Evolutionary conservation across 2,888 invertebrate species (phyloP).

Genomic region (Ectemnius lituratus): DNA sequence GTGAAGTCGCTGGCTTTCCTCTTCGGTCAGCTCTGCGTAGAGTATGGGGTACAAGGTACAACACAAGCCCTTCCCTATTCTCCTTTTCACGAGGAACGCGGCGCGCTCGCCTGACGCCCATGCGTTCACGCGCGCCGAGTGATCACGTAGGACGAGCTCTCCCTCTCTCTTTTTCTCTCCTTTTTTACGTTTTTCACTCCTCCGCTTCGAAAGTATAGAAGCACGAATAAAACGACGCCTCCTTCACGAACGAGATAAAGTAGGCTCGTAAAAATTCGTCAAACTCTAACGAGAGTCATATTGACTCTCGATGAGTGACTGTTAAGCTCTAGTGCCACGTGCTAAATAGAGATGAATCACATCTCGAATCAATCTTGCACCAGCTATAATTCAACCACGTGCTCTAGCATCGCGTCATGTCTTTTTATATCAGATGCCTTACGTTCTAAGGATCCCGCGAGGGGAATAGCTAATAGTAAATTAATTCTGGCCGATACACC

Average conservation of each 20-base stretch:
- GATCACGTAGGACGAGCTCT: constrained; percentile 52
- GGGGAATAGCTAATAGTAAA: constrained; percentile 47
- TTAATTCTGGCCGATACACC: constrained; percentile 37
- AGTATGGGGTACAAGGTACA: not conserved
- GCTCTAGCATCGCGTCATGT: constrained; percentile 31
- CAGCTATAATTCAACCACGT: constrained; percentile 20
- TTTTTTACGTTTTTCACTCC: constrained; percentile 26
- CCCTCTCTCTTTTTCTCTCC: constrained; percentile 29
- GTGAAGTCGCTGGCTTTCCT: constrained; percentile 32
- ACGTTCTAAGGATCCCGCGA: constrained; percentile 15
- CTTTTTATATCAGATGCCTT: constrained; percentile 9
- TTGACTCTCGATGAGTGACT: not conserved
- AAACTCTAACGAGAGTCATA: not conserved
- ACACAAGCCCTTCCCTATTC: constrained; percentile 13
- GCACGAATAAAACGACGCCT: constrained; percentile 40
- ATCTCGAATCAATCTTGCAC: not conserved
- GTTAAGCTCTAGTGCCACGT: not conserved
- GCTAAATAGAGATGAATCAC: not conserved
- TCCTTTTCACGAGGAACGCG: constrained; percentile 13
- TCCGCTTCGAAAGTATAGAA: constrained; percentile 17
- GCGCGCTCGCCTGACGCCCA: constrained; percentile 45
- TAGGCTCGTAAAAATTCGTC: constrained; percentile 32
- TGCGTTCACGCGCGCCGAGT: constrained; percentile 26
- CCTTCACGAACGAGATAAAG: constrained; percentile 2
- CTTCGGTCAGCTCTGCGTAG: constrained; percentile 9